A percentile compares a stretch with the other conserved stretches of the same genome.
Evolutionary conservation across 2,888 invertebrate genomes (phyloP).

Genomic region (Pristionchus japonicus): DNA sequence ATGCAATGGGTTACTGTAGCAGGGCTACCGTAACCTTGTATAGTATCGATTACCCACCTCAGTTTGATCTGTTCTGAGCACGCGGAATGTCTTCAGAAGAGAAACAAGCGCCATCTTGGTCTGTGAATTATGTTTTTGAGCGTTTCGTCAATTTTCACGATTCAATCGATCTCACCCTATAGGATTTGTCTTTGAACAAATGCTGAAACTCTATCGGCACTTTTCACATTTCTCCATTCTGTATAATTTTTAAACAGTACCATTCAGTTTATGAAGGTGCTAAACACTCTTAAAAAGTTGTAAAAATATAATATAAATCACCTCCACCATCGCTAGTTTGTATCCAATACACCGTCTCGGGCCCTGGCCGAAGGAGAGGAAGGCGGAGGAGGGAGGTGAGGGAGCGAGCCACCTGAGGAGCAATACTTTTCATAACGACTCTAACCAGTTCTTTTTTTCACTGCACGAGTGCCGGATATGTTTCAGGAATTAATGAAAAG

Average conservation of each 20-base stretch:
- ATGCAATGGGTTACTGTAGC: too few species aligned
- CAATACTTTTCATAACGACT: not conserved
- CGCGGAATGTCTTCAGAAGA: not conserved
- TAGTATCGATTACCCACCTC: not conserved
- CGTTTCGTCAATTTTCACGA: too few species aligned
- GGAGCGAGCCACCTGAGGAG: slow-evolving; percentile 9
- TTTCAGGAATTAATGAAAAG: not conserved
- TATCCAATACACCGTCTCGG: slow-evolving; percentile 46
- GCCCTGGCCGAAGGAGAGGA: slow-evolving; percentile 39
- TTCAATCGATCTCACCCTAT: too few species aligned
- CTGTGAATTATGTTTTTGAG: not conserved
- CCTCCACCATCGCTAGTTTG: slow-evolving; percentile 44
- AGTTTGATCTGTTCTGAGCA: not conserved
- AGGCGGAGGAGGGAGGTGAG: not conserved
- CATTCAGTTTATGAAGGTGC: too few species aligned
- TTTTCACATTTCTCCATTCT: not conserved
- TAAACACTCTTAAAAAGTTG: too few species aligned
- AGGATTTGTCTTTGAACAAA: not conserved
- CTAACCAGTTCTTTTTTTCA: not conserved
- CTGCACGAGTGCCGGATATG: not conserved
- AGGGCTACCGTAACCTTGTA: too few species aligned
- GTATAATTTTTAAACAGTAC: too few species aligned
- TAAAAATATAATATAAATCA: too few species aligned
- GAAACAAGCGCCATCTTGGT: not conserved
- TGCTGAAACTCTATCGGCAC: not conserved